Evolutionary conservation across 2,888 invertebrate genomes (phyloP), one percentile per base, ranked within the genome.

Genomic region (Parascotia fuliginaria): DNA sequence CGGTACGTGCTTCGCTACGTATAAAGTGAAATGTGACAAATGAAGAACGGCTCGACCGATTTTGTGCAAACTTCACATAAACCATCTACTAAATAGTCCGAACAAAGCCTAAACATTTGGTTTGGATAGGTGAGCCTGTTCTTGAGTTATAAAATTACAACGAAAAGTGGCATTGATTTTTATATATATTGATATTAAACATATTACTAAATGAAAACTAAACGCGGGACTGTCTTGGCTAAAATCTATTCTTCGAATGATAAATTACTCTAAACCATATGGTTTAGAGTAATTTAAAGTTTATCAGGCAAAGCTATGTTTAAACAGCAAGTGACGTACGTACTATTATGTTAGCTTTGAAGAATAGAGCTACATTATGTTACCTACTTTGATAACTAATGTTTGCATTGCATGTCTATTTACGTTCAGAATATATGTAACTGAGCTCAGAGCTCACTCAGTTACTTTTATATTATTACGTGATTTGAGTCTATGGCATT

Each of bases 331-430:
- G 42, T 62, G 47, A 51, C 40, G 45, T 50, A 42, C 42, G 34
- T 40, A 22, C n/a, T 19, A 14, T 13, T 22, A 36, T 5, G 29
- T 40, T 16, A 42, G 9, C 14, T 42, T 34, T 40, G 34, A 29
- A 31, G n/a, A 42, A 40, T 15, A 12, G 16, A 27, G 32, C 42
- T 49, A 34, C 37, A 49, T 42, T 22, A 46, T 56, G 55, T 44
- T 42, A 34, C 16, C 11, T 19, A 16, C 24, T 48, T 43, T 34
- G 45, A 39, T 41, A 31, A 34, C 24, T 67, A 65, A 67, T 50
- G 68, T 60, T 32, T 15, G 32, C 33, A 65, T 67, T 51, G 67
- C 67, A 63, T 67, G 68, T 58, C 33, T 55, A 40, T 49, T 52
- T 37, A 40, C 40, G 37, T 33, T 31, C 29, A 32, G 29, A 37